Evolutionary conservation across 2,797 vertebrate species (phyloP).

Genomic region (Sorex maritimensis): DNA sequence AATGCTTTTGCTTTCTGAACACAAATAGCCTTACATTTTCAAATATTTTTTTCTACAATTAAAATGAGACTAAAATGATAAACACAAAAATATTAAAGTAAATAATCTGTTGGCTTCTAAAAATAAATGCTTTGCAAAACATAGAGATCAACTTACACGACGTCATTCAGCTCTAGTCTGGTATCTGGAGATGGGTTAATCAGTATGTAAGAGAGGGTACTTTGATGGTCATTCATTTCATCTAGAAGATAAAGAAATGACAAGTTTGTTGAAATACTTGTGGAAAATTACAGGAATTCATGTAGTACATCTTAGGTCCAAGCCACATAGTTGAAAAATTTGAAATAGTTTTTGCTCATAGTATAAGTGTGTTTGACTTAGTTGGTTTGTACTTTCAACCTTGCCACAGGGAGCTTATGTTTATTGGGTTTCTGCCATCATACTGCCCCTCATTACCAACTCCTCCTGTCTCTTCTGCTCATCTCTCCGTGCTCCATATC

Average conservation of each 20-base stretch:
- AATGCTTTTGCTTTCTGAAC: not conserved
- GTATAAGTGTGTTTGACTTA: not conserved
- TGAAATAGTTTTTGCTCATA: not conserved
- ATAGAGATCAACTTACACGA: conserved; percentile 92
- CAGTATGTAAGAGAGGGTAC: conserved; percentile 93
- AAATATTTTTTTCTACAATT: conserved; percentile 1
- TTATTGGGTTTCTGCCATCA: too few species aligned
- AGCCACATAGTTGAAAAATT: not conserved
- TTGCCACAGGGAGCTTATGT: too few species aligned
- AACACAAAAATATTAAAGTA: not conserved
- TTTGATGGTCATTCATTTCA: conserved; percentile 93
- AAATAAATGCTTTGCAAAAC: conserved; percentile 13
- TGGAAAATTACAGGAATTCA: not conserved
- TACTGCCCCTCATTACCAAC: too few species aligned
- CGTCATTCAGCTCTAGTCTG: conserved; percentile 93
- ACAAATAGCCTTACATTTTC: not conserved
- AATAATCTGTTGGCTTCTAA: conserved; percentile 47
- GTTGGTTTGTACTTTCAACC: too few species aligned
- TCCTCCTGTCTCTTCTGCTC: too few species aligned
- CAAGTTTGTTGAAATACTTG: conserved; percentile 37
- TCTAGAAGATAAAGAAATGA: conserved; percentile 88
- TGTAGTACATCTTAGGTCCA: not conserved
- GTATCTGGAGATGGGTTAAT: conserved; percentile 95
- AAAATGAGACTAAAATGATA: not conserved
- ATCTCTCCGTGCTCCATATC: too few species aligned